These are phyloP conservation scores for Lysandra coridon DNA, from an alignment of 2,888 invertebrate species.

Conservation along the genomic window DNA sequence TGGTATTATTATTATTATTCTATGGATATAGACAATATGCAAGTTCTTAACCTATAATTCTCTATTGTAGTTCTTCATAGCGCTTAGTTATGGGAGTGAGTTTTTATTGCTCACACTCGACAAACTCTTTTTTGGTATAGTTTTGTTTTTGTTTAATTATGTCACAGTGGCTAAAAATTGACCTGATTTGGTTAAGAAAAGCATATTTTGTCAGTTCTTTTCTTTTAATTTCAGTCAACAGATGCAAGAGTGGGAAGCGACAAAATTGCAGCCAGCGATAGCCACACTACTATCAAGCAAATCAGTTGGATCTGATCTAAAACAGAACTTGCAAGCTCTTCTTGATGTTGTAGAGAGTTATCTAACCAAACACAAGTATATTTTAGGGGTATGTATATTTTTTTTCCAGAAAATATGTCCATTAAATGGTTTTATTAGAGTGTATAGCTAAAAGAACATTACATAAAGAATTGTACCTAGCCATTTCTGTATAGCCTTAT, in stretches of 20 bases:
- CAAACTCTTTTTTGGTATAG: background rate
- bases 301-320: slow-evolving; percentile 76
- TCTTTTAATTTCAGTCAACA: slow-evolving; percentile 67
- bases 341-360: slow-evolving; percentile 80
- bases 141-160: background rate
- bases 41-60: too few species aligned
- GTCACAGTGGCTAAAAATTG: background rate
- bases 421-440: too few species aligned
- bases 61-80: too few species aligned
- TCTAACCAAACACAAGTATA: slow-evolving; percentile 75
- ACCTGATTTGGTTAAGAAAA: too few species aligned
- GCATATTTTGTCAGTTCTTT: background rate
- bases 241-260: slow-evolving; percentile 85
- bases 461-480: too few species aligned
- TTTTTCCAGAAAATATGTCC: background rate
- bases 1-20: background rate
- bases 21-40: background rate
- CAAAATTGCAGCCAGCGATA: slow-evolving; percentile 80
- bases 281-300: slow-evolving; percentile 73
- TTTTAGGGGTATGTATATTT: slow-evolving; percentile 77
- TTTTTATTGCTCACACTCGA: background rate
- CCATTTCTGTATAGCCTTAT: too few species aligned
- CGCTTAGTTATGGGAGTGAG: too few species aligned
- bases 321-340: slow-evolving; percentile 76
- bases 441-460: too few species aligned